phyloP scores from a whole-genome alignment of 2,797 vertebrate genomes.

The Muraenolepis orangiensis region DNA sequence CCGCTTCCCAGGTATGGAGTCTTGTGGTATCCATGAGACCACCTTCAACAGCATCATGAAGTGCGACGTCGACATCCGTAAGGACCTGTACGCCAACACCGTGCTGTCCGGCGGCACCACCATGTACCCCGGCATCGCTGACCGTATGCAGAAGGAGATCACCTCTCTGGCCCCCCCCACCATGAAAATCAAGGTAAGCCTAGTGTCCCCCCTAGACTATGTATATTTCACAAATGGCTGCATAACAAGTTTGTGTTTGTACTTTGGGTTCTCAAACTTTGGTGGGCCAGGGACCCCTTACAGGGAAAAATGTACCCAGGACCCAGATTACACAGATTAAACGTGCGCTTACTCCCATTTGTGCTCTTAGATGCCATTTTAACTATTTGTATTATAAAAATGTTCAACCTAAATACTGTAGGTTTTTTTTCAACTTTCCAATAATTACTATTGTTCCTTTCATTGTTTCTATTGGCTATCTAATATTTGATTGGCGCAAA shows the following conservation, averaged over 20 bases:
- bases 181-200: constrained; percentile 95
- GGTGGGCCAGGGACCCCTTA: too few relatives aligned
- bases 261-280: too few relatives aligned
- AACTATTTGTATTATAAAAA: too few relatives aligned
- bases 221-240: neutral
- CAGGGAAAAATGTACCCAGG: too few relatives aligned
- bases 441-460: too few relatives aligned
- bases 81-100: constrained; percentile 97
- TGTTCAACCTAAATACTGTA: too few relatives aligned
- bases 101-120: constrained; percentile 97
- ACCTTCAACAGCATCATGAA: constrained; percentile 99
- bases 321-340: too few relatives aligned
- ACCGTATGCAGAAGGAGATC: constrained; percentile 98
- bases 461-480: too few relatives aligned
- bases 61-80: constrained; percentile 96
- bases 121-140: constrained; percentile 96
- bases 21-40: constrained; percentile 96
- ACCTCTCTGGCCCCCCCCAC: constrained; percentile 94
- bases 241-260: neutral
- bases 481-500: too few relatives aligned
- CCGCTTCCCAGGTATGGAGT: constrained; percentile 87
- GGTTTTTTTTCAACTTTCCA: too few relatives aligned
- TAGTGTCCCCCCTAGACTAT: neutral
- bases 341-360: too few relatives aligned
- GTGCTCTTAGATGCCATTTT: too few relatives aligned